Conservation (phyloP, 2,797 vertebrate genomes). For the Enteromius thamalakanensis region DNA sequence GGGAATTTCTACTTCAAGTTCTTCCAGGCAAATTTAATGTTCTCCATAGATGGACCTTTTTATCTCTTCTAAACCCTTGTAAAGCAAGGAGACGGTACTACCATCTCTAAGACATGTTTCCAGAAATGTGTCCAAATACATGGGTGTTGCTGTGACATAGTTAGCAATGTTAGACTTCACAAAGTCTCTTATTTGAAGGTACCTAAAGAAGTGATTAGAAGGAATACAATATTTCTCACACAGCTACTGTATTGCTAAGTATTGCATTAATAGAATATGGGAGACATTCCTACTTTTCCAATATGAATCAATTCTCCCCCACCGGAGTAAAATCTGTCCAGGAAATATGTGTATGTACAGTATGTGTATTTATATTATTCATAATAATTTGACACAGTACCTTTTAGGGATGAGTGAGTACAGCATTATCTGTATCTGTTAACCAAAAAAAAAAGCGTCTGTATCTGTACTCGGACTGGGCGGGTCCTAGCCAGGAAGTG, state of each 20-base stretch:
- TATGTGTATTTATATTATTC: no score
- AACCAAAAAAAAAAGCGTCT: no score
- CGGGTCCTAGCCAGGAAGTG: no score
- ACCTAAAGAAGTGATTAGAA: not conserved
- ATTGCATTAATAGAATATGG: not conserved
- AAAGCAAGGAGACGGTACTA: not conserved
- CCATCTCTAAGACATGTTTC: not conserved
- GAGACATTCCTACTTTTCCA: not conserved
- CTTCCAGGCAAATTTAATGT: not conserved
- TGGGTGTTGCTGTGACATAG: not conserved
- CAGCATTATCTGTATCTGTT: no score
- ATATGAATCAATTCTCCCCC: not conserved
- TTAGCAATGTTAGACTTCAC: not conserved
- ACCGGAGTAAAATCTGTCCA: not conserved
- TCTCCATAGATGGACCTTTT: no score
- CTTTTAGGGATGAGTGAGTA: no score
- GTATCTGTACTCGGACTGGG: no score
- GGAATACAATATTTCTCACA: not conserved
- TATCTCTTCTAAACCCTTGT: not conserved
- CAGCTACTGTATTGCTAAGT: conserved; percentile 15
- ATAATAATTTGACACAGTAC: no score
- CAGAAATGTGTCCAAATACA: not conserved
- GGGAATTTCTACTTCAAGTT: not conserved
- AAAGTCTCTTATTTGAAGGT: not conserved
- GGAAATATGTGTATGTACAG: no score